Percentiles rank a stretch among this genome's conserved stretches.
Conservation (phyloP, 2,113 vertebrate genomes). For the Rhineura floridana region DNA sequence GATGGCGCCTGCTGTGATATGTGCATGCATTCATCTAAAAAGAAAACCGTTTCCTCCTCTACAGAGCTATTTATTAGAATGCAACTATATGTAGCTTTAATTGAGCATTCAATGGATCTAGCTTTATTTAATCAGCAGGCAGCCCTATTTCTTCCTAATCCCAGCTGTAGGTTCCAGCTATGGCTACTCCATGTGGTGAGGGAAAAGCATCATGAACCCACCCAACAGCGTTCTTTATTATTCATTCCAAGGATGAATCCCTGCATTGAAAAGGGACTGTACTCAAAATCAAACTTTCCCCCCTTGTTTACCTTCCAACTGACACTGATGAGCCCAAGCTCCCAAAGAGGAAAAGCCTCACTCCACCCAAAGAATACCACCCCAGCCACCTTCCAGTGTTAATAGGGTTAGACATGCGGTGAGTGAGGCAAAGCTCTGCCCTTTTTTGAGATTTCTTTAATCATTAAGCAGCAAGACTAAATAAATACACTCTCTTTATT, state of each 20-base stretch:
- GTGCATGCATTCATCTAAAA: neutral
- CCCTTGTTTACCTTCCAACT: neutral
- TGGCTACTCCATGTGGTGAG: too few relatives aligned
- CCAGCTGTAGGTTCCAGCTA: neutral
- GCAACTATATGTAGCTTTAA: neutral
- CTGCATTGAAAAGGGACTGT: neutral
- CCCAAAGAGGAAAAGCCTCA: neutral
- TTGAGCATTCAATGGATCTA: neutral
- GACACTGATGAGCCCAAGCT: neutral
- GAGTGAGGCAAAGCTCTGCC: neutral
- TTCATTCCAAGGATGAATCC: neutral
- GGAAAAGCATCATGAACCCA: neutral
- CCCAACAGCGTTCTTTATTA: too few relatives aligned
- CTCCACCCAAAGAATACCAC: too few relatives aligned
- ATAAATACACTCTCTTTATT: conserved; percentile 43
- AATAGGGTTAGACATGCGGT: conserved; percentile 37
- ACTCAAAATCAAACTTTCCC: neutral
- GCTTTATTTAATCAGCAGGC: neutral
- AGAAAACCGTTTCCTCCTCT: neutral
- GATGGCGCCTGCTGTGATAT: neutral
- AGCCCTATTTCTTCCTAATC: neutral
- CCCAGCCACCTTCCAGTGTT: neutral
- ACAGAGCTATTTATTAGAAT: neutral
- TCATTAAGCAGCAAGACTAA: conserved; percentile 27
- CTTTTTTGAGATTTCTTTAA: conserved; percentile 2